These are phyloP conservation scores for Cantharis nigra DNA, from an alignment of 2,888 invertebrate genomes.

Conservation along the genomic window DNA sequence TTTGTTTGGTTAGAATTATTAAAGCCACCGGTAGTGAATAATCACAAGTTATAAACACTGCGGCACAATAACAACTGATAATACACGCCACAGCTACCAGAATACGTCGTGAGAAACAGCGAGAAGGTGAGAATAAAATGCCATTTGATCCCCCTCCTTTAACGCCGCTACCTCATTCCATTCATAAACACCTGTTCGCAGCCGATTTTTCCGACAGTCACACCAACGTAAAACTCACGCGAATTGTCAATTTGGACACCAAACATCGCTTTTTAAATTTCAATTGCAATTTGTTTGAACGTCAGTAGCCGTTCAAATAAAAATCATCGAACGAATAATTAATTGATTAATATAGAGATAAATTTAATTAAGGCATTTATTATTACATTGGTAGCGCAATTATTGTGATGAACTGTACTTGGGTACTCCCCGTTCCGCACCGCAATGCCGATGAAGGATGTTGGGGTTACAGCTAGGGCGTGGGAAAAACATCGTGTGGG, in stretches of 20 bases:
- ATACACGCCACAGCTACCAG: slow-evolving; percentile 45
- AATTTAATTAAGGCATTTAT: slow-evolving; percentile 30
- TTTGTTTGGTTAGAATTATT: slow-evolving; percentile 13
- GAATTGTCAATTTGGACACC: not conserved
- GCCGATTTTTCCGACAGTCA: slow-evolving; percentile 71
- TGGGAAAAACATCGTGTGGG: slow-evolving; percentile 81
- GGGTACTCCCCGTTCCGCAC: slow-evolving; percentile 28
- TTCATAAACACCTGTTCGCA: slow-evolving; percentile 80
- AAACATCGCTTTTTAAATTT: not conserved
- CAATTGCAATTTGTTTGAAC: not conserved
- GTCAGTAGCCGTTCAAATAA: not conserved
- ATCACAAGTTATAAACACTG: slow-evolving; percentile 26
- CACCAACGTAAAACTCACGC: slow-evolving; percentile 54
- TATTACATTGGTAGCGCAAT: slow-evolving; percentile 35
- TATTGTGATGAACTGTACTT: slow-evolving; percentile 37
- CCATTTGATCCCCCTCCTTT: slow-evolving; percentile 50
- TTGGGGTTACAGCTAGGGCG: slow-evolving; percentile 78
- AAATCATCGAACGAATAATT: not conserved
- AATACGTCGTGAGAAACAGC: slow-evolving; percentile 43
- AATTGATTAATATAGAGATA: not conserved
- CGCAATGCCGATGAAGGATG: slow-evolving; percentile 59
- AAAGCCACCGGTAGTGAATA: slow-evolving; percentile 17
- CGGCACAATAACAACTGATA: slow-evolving; percentile 19
- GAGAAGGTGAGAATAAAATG: slow-evolving; percentile 44
- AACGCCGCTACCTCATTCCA: slow-evolving; percentile 61